Evolutionary conservation across 2,888 invertebrate genomes (phyloP), one percentile per base, ranked within the genome.

Genomic region (Sclerodermus sp.): DNA sequence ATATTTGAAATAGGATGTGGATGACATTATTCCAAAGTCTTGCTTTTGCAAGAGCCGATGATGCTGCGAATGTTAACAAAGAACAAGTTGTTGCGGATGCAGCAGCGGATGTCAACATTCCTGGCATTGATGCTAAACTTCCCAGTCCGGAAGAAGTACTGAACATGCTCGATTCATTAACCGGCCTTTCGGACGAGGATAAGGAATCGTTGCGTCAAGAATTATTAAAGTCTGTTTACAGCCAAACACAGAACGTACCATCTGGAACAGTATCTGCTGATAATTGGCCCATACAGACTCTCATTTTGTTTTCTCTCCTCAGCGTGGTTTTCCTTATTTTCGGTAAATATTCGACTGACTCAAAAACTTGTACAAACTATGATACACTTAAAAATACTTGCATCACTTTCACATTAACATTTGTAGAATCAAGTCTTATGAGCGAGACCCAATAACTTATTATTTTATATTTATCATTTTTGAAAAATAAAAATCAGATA

Each of bases 101-200:
- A 15, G 40, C 36, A 23, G 48, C 43, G 14, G 16, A 37, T 13
- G 3, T 23, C 23, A 47, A 54, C 30, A 30, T 55, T 23, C 55
- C 60, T 0, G 45, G 31, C 1, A 42, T 49, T 14, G 51, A 55
- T 13, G 50, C 74, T n/a, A 73, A 79, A 48, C 77, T 84, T 50
- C 85, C 86, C 0, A 80, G 82, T 1, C 68, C 81, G 1, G 84
- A 85, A 17, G 81, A 85, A 36, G 67, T 88, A 1, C 66, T 87
- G 53, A 81, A 82, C 38, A 74, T 85, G 71, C 74, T 88, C 16
- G 83, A 88, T 15, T 71, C 79, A 0, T 80, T 85, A 63, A 50
- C 56, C 4, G 84, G 83, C 1, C 67, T 89, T 1, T 78, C 82
- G 43, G 87, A 87, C 4, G 85, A 85, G 16, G 83, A 86, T 45